Base-by-base conservation (phyloP, 2,888 invertebrate species). In the Malthinus seriepunctatus region DNA sequence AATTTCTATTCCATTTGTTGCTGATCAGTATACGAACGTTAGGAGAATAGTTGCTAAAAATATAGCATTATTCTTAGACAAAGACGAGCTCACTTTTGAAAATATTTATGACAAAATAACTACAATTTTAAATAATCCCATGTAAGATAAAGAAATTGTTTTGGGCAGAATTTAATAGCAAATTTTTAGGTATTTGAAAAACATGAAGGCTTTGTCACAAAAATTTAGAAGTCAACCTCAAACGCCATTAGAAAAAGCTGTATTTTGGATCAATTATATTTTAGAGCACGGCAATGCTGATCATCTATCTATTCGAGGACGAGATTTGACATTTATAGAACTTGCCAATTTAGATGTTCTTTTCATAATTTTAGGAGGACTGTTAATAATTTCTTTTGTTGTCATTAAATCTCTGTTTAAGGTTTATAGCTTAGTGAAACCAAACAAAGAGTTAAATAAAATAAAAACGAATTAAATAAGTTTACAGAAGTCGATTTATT, bases 11-110 rank as follows among this genome's bases (percentile, higher is more conserved):
- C 77, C 76, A 3, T 62, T 76, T 14, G 71, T 70, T 47, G 57
- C 64, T 1, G 76, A 77, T 58, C 76, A 77, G 55, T 58, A 66
- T 10, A 55, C 66, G 12, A 76, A 75, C 55, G 68, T 71, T 46
- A 52, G 52, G 8, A 71, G 71, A 51, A 66, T 74, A 5, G 67
- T 65, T 32, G 48, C 37, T 1, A 37, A 10, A 10, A 9, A 37
- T 11, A 37, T 37, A 11, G 37, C 10, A 37, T 9, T 37, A 6
- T 9, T 8, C 1, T 2, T 51, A n/a, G 23, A 32, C 1, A 5
- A 10, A 9, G 7, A 33, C 3, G 15, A 51, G 15, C 8, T 51
- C 5, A 33, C 33, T 2, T 9, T 11, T 1, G 44, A 11, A 15
- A 34, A 15, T 14, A 8, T 51, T n/a, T 8, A 14, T n/a, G 15